Base-by-base conservation (phyloP, 1,140 invertebrate genomes). In the Aphidius gifuensis region DNA sequence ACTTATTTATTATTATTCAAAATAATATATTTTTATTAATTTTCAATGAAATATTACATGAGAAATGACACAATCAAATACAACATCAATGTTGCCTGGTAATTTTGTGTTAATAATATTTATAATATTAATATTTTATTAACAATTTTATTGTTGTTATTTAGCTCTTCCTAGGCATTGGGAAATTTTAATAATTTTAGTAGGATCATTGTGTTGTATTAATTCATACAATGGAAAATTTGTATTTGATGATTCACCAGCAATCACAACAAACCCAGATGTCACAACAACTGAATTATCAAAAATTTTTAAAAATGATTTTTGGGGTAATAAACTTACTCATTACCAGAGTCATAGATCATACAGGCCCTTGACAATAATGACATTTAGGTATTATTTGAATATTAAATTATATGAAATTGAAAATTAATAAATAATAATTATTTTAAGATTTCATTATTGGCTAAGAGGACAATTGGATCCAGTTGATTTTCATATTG, bases 201-300 rank as follows among this genome's bases (percentile, higher is more conserved):
- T 56, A 42, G 63, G 65, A 21, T 71, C 71, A 5, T 8, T 70
- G n/a, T 71, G 70, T 50, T 70, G 67, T 32, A 43, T 54, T 5
- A 70, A 67, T 60, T 73, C 71, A 1, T 68, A 65, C 23, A 79
- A 88, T 75, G 94, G 93, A 51, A 83, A 88, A 44, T 96, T 96
- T 83, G 92, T 95, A 5, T 96, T 96, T 74, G 93, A 96, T 80
- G 93, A 96, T 80, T 86, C 87, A 1, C 92, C 94, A 80, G 92
- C 93, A 11, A 88, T 96, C 66, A 80, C 94, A 1, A 92, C 93
- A 72, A 96, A 96, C 72, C 83, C 85, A 64, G 93, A 95, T 84
- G 83, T 94, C 1, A 82, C 80, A 61, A 74, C 84, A 62, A 87
- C 86, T 40, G 85, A 84, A 4, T 50, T 91, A 62, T 71, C 75